Base-by-base conservation (phyloP, 1,140 invertebrate genomes). In the Harpegnathos saltator region DNA sequence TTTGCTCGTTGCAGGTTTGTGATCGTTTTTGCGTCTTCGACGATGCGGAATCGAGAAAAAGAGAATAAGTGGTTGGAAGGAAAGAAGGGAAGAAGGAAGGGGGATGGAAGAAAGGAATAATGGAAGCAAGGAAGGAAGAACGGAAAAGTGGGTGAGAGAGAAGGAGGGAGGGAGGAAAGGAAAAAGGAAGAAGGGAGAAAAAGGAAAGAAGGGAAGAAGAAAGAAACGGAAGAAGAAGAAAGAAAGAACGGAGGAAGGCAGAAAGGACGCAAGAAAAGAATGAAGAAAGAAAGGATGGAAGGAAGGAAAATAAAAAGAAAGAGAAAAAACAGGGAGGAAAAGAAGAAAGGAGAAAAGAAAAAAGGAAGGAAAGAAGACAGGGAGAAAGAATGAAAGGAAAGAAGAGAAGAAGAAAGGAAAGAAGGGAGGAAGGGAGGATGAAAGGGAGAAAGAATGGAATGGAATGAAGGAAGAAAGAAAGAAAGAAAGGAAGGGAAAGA, bases 71-170 rank as follows among this genome's bases (percentile, higher is more conserved):
- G n/a, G n/a, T n/a, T n/a, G n/a, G n/a, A n/a, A n/a, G n/a, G n/a
- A n/a, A n/a, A n/a, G 73, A 66, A 82, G 38, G 29, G 73, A 66
- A 48, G 59, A 22, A 26, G 24, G 66, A 65, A n/a, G n/a, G n/a
- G n/a, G 15, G 48, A 81, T 75, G 84, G 44, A 54, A 66, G 74
- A 38, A 81, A 82, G 68, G 80, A 85, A 69, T 56, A 29, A 72
- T 38, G 75, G n/a, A n/a, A n/a, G n/a, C n/a, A n/a, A 72, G 48
- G 59, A 85, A 89, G 59, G 81, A 82, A 77, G 75, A 82, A 77
- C 84, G 68, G 89, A n/a, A n/a, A n/a, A n/a, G n/a, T n/a, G n/a
- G n/a, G n/a, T n/a, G n/a, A n/a, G n/a, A n/a, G n/a, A n/a, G n/a
- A n/a, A n/a, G n/a, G n/a, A 14, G 75, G 73, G 63, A 82, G 38